Evolutionary conservation across 1,140 invertebrate species (phyloP), one percentile per base, ranked within the genome.

Genomic region (Euschistus heros): DNA sequence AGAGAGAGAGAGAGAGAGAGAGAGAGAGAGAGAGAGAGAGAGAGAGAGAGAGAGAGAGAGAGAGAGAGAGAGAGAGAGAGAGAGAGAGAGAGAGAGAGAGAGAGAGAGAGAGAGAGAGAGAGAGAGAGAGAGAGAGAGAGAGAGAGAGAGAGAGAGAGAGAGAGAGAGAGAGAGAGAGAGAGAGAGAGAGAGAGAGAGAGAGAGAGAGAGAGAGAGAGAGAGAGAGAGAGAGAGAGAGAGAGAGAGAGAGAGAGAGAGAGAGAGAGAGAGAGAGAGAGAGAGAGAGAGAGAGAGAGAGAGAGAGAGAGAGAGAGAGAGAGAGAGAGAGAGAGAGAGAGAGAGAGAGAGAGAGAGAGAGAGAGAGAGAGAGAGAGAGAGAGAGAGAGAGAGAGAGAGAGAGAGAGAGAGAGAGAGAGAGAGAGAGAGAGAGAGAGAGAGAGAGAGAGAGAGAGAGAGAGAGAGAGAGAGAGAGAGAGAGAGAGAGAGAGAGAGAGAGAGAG

Each of bases 21-120:
- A 13, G 62, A 63, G 62, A 63, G 44, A 50, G 42, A 63, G 22
- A 63, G 30, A 33, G 60, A 46, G 57, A 62, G 57, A 46, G 37
- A 62, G 57, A 27, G 46, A 46, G 37, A 62, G 37, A 62, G 42
- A 61, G 65, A 62, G 65, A 50, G 65, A 50, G 44, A 62, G 65
- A 62, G 59, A 61, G 50, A 63, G 66, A 63, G 50, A 55, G 26
- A 62, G 61, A 52, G 61, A 67, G 50, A 52, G 61, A 63, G 61
- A 62, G 47, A 63, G 61, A 54, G 66, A 61, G 57, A 67, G 63
- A 65, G 55, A 60, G 63, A 24, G 44, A 42, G 66, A 64, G 44
- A 61, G 44, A 65, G 57, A 59, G 54, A 59, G 64, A 50, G 46
- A 64, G 62, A 52, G 46, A 22, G 62, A 64, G 46, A 64, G 62